Evolutionary conservation across 2,113 vertebrate species (phyloP), one percentile per base, ranked within the genome.

Genomic region (Cavia aperea): DNA sequence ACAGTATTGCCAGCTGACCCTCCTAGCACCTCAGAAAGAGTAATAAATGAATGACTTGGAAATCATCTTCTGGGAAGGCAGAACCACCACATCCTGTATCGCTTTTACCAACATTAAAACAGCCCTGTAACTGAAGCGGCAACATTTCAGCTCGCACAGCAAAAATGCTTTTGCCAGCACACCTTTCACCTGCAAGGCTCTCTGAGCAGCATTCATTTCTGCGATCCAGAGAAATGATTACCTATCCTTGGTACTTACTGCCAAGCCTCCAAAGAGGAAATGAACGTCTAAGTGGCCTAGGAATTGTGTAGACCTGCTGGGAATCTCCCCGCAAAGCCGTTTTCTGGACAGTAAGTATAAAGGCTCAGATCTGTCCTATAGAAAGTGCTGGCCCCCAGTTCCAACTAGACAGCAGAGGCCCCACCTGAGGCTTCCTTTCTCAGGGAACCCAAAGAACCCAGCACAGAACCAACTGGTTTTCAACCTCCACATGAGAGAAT

Each of bases 41-140:
- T 66, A 91, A 95, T 93, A 93, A 95, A 78, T 33, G 84, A 93
- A 63, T 33, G 79, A 78, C 72, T 95, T 79, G 21, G 54, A 95
- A 94, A 95, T 95, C 77, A 83, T 94, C 93, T 83, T 93, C 95
- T 66, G 83, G 83, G 84, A 95, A 95, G 88, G 84, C 86, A 95
- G 82, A 94, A 58, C 75, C 49, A 31, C 88, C 49, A 66, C 49
- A 89, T 89, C 89, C 89, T 93, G 18, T 46, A 49, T 72, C 0
- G 72, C 72, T 92, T 81, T 85, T 19, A 81, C 89, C 79, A 88
- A 86, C 83, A 82, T 82, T 92, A 88, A 94, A 77, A 77, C 58
- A 63, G 60, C 85, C 77, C 90, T 66, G 36, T 63, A 86, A 91
- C 85, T 63, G 92, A 90, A 91, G 88, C 23, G 0, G 65, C 90